Base-by-base conservation (phyloP, 2,888 invertebrate genomes). In the Cyaniris semiargus region DNA sequence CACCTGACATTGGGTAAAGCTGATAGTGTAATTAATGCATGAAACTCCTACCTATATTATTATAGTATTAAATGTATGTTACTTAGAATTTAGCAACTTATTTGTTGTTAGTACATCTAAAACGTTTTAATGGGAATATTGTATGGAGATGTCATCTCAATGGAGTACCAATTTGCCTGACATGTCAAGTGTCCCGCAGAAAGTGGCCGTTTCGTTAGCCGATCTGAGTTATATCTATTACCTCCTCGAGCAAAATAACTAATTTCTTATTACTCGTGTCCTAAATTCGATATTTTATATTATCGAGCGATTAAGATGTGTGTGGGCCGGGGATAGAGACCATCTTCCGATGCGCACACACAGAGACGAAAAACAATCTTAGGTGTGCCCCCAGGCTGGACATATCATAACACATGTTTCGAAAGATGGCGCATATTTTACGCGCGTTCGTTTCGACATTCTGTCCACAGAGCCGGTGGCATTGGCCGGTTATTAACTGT, bases 201-300 rank as follows among this genome's bases (percentile, higher is more conserved):
- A 27, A 18, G 13, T 15, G 23, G 15, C 6, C 66, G 13, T 3
- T 15, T 21, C 27, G 66, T 1, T 15, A 15, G 27, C 21, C 23
- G 10, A 60, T 31, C 27, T 66, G 66, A 66, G 21, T 66, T 66
- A 66, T 66, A 31, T 66, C 66, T 66, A 66, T 31, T 31, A 66
- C 15, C 66, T 66, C 66, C 27, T 66, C 66, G 27, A 66, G 66
- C 66, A 66, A 31, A 66, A 66, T 66, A 66, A 66, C 27, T 66
- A 66, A 66, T 66, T 66, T 66, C 66, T 66, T 31, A 66, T 66
- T 66, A 66, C 66, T 66, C 18, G 1, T 66, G 66, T 66, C 31
- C 66, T 66, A 27, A 7, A 66, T 66, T 31, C 66, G 6, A 31
- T 31, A 58, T 21, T 60, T 5, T 23, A 23, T 23, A 23, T 7